A percentile compares a stretch with the other conserved stretches of the same genome.
These are phyloP conservation scores for Fulmarus glacialis DNA, from an alignment of 2,113 vertebrate species.

Conservation along the genomic window DNA sequence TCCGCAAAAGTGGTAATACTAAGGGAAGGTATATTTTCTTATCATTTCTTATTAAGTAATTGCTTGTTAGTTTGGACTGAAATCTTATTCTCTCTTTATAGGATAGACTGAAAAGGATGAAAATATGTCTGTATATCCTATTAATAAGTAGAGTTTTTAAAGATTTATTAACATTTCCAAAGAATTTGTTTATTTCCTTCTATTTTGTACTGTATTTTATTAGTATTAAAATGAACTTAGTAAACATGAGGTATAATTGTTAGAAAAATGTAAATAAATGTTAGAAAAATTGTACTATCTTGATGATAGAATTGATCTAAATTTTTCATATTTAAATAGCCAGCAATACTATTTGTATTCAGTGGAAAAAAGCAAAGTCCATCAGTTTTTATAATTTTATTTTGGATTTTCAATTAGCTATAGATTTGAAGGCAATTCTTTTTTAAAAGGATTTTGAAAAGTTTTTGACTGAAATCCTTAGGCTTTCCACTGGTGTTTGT, in stretches of 20 bases:
- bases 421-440: not conserved
- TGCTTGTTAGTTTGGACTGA: not conserved
- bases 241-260: not conserved
- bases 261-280: not conserved
- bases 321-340: not conserved
- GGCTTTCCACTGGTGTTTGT: not conserved
- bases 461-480: not conserved
- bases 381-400: not conserved
- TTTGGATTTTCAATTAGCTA: not conserved
- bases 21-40: not conserved
- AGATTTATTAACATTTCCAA: not conserved
- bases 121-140: not conserved
- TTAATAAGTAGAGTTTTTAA: not conserved
- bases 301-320: not conserved
- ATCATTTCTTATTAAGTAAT: not conserved
- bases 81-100: not conserved
- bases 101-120: not conserved
- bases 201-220: not conserved
- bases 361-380: not conserved
- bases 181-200: not conserved
- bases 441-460: not conserved
- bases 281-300: not conserved
- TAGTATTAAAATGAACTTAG: not conserved
- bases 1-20: not conserved
- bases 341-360: not conserved